Percentiles rank a stretch among this genome's conserved stretches.
Conservation (phyloP, 30 jellyfish, hydroid and myxozoan species). For the Turritopsis rubra region DNA sequence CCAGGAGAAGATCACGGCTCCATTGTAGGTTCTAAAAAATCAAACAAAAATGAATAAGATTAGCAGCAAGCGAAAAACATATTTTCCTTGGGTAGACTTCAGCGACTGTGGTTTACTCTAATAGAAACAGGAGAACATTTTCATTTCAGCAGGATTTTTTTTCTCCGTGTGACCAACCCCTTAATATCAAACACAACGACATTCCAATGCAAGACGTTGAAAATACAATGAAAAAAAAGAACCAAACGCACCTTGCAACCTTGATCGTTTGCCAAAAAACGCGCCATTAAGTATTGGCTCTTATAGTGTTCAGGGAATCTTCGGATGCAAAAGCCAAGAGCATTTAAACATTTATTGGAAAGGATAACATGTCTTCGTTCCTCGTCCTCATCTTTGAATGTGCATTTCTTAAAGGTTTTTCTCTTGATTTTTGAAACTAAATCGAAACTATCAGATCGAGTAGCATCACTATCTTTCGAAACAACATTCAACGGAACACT, state of each 20-base stretch:
- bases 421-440: not conserved
- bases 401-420: not conserved
- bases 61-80: too few species aligned
- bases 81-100: too few species aligned
- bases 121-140: too few species aligned
- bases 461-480: not conserved
- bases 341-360: conserved; percentile 63
- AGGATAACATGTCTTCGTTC: conserved; percentile 22
- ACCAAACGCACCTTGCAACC: conserved; percentile 17
- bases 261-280: conserved; percentile 33
- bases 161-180: not conserved
- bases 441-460: not conserved
- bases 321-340: conserved; percentile 62
- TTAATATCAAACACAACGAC: too few species aligned
- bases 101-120: too few species aligned
- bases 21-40: conserved; percentile 44
- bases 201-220: too few species aligned
- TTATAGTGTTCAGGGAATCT: conserved; percentile 93
- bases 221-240: not conserved
- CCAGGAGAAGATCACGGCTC: conserved; percentile 70
- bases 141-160: not conserved
- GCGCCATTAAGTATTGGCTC: conserved; percentile 75
- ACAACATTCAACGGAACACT: not conserved
- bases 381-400: conserved; percentile 22
- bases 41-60: too few species aligned